These are phyloP conservation scores for Protosalanx chinensis DNA, from an alignment of 2,797 vertebrate species.

Conservation along the genomic window DNA sequence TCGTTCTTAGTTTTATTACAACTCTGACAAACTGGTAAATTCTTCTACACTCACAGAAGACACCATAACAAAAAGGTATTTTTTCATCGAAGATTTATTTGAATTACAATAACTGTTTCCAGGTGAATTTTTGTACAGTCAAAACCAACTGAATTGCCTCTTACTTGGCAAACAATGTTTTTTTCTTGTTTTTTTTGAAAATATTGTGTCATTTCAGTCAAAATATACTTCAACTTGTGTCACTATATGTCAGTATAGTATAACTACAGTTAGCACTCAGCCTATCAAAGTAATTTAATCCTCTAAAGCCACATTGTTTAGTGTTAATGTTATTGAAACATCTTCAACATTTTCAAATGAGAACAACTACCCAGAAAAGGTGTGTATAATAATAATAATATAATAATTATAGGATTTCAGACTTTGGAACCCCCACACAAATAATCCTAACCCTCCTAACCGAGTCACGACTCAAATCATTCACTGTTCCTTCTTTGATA, in stretches of 20 bases:
- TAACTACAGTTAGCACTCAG: too few species aligned
- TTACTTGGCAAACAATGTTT: too few species aligned
- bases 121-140: too few species aligned
- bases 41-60: too few species aligned
- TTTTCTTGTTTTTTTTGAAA: too few species aligned
- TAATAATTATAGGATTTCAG: slow-evolving; percentile 3
- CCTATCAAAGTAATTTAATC: neutral
- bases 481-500: neutral
- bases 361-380: neutral
- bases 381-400: neutral
- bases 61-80: too few species aligned
- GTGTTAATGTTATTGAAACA: neutral
- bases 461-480: slow-evolving; percentile 5
- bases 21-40: too few species aligned
- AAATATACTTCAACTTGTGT: neutral
- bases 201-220: too few species aligned
- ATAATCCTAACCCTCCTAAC: neutral
- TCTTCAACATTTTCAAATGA: neutral
- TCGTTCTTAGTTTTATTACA: too few species aligned
- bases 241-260: neutral
- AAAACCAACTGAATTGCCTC: too few species aligned
- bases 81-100: too few species aligned
- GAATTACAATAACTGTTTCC: too few species aligned
- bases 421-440: slow-evolving; percentile 3
- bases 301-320: neutral